These are phyloP conservation scores for Pogonophryne albipinna DNA, from an alignment of 2,797 vertebrate genomes.

Conservation along the genomic window DNA sequence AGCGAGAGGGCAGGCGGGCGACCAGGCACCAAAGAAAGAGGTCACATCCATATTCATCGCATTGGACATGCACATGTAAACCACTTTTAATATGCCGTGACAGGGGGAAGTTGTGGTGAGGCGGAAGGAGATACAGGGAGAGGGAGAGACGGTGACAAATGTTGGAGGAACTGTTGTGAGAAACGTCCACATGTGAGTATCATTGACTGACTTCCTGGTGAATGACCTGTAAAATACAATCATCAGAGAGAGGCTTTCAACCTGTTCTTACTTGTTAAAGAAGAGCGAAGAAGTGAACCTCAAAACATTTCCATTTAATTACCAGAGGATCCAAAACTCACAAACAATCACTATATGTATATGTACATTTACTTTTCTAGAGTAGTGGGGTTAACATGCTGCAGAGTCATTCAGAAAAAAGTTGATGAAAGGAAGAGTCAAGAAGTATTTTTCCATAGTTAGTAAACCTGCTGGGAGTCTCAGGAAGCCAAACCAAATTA, in stretches of 20 bases:
- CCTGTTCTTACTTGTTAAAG: slow-evolving; percentile 3
- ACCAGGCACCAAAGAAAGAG: slow-evolving; percentile 93
- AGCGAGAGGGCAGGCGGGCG: slow-evolving; percentile 85
- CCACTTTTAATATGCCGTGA: slow-evolving; percentile 97
- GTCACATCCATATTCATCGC: slow-evolving; percentile 99
- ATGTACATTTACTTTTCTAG: background rate
- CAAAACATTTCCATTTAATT: background rate
- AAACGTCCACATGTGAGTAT: slow-evolving; percentile 69
- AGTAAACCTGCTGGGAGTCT: background rate
- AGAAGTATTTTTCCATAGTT: background rate
- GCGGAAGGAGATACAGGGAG: slow-evolving; percentile 79
- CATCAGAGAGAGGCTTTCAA: slow-evolving; percentile 8
- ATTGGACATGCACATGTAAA: slow-evolving; percentile 98
- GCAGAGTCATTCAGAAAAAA: background rate
- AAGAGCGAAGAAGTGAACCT: background rate
- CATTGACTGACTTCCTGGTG: slow-evolving; percentile 42
- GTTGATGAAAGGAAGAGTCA: background rate
- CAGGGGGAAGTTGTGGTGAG: slow-evolving; percentile 90
- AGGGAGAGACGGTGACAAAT: slow-evolving; percentile 67
- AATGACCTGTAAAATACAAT: slow-evolving; percentile 49
- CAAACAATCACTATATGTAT: background rate
- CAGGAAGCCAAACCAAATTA: background rate
- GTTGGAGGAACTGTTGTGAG: slow-evolving; percentile 65
- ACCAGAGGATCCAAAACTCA: background rate
- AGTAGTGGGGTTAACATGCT: background rate